Conservation (phyloP, 2,797 vertebrate genomes). For the Pseudochirops corinnae region DNA sequence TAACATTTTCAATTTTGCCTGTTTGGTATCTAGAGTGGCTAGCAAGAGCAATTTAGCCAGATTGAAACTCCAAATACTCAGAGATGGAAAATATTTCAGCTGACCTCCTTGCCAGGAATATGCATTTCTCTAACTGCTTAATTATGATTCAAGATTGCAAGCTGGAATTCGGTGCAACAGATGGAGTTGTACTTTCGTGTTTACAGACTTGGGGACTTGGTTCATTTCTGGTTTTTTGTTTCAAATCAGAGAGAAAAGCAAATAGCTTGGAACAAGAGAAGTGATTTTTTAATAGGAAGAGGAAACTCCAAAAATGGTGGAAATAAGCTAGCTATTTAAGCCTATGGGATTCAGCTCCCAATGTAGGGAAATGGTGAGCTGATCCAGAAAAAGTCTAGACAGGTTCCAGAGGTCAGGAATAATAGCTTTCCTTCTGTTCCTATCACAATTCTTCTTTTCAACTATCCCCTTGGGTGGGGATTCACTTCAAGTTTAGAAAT, state of each 20-base stretch:
- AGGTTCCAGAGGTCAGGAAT: rapidly evolving
- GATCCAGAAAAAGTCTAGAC: slow-evolving; percentile 47
- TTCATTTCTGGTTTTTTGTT: slow-evolving; percentile 81
- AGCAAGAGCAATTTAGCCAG: slow-evolving; percentile 54
- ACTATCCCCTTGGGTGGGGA: background rate
- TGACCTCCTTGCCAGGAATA: slow-evolving; percentile 64
- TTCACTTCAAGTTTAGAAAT: background rate
- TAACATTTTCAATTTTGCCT: slow-evolving; percentile 79
- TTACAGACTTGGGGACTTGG: slow-evolving; percentile 73
- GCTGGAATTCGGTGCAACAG: slow-evolving; percentile 70
- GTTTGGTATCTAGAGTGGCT: background rate
- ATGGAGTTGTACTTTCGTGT: slow-evolving; percentile 64
- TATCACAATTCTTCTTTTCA: background rate
- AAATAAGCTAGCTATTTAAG: background rate
- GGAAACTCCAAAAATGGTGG: slow-evolving; percentile 54
- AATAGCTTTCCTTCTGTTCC: too few relatives aligned
- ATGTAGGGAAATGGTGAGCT: slow-evolving; percentile 15
- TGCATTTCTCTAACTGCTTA: slow-evolving; percentile 76
- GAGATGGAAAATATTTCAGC: slow-evolving; percentile 79
- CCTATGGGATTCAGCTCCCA: background rate
- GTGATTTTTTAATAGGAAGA: slow-evolving; percentile 34
- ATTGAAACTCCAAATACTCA: slow-evolving; percentile 73
- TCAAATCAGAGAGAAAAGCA: slow-evolving; percentile 73
- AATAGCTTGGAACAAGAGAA: slow-evolving; percentile 12
- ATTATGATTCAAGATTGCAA: slow-evolving; percentile 85